Conservation (phyloP, 2,113 vertebrate species). For the Antigone vipio region DNA sequence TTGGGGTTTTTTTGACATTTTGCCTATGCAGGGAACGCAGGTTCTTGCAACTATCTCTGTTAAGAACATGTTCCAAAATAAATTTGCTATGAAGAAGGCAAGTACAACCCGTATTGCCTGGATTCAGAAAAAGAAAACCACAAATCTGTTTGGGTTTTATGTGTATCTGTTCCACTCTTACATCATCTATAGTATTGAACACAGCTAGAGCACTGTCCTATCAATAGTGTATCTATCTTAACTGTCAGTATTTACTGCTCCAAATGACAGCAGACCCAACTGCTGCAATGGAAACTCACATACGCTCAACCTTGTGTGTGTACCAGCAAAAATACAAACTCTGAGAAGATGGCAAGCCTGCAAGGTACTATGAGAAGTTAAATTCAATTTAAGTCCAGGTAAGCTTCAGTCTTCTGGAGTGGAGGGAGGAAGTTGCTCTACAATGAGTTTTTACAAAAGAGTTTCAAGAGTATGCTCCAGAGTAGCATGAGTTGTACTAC, state of each 20-base stretch:
- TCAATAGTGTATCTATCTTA: not conserved
- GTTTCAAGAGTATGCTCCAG: not conserved
- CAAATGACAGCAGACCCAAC: not conserved
- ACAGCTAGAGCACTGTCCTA: not conserved
- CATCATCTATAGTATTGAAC: not conserved
- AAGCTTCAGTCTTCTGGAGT: not conserved
- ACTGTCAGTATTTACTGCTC: not conserved
- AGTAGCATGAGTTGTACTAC: not conserved
- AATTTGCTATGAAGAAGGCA: not conserved
- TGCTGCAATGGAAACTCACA: not conserved
- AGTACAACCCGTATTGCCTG: not conserved
- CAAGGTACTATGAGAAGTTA: not conserved
- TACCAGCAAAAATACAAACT: not conserved
- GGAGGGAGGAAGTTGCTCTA: not conserved
- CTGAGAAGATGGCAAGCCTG: not conserved
- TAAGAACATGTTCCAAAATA: not conserved
- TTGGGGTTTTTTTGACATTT: not conserved
- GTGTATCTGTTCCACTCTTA: not conserved
- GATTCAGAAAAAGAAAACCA: not conserved
- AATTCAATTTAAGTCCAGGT: not conserved
- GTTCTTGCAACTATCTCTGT: not conserved
- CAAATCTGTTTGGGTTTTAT: not conserved
- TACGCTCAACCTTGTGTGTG: not conserved
- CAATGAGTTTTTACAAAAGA: not conserved
- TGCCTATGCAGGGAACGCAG: not conserved